These are phyloP conservation scores for Cossypha caffra DNA, from an alignment of 2,797 vertebrate species.

Conservation along the genomic window DNA sequence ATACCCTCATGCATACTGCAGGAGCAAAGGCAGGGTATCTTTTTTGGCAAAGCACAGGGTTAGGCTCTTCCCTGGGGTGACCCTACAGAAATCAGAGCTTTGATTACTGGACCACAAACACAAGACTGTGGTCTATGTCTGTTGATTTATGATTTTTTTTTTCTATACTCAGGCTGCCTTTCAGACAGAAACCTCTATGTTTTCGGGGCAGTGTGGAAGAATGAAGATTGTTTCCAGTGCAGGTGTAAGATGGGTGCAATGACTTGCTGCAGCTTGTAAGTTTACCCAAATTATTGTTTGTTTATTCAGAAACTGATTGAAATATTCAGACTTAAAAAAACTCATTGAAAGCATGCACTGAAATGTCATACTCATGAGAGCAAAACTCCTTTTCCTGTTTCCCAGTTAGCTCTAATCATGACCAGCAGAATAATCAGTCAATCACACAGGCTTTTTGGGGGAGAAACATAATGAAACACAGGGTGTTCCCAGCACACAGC, in stretches of 20 bases:
- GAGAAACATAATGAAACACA: not conserved
- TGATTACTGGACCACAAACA: not conserved
- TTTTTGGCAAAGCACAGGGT: not conserved
- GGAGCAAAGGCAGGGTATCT: not conserved
- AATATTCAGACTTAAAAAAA: not conserved
- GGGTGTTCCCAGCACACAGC: not conserved
- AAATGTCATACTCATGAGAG: not conserved
- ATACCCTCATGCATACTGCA: not conserved
- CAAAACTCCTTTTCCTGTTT: not conserved
- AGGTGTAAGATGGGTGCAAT: conserved; percentile 48
- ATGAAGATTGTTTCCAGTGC: conserved; percentile 60
- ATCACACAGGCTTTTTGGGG: not conserved
- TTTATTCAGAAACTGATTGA: not conserved
- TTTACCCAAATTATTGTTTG: not conserved
- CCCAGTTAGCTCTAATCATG: not conserved
- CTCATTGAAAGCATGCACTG: not conserved
- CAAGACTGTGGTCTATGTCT: not conserved
- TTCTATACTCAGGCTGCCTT: conserved; percentile 41
- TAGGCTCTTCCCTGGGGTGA: not conserved
- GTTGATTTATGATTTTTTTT: not conserved
- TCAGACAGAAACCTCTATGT: conserved; percentile 62
- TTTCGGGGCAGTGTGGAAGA: conserved; percentile 59
- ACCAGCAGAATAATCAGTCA: not conserved
- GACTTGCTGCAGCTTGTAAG: conserved; percentile 70
- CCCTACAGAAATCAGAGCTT: not conserved